These are phyloP conservation scores for Musca domestica DNA, from an alignment of 1,140 invertebrate genomes.

Conservation along the genomic window DNA sequence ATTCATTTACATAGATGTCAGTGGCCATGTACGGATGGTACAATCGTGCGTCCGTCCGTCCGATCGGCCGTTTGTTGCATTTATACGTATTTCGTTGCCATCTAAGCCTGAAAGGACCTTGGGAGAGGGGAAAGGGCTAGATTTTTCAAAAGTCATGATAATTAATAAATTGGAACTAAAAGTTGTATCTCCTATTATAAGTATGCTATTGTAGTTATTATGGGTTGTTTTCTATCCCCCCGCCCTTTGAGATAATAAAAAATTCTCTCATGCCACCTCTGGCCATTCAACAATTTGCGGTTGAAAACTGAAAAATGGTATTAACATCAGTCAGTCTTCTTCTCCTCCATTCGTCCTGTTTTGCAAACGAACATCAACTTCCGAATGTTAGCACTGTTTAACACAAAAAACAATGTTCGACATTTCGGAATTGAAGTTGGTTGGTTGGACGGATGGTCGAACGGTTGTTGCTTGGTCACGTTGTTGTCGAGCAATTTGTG, in stretches of 20 bases:
- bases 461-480: background rate
- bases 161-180: no score
- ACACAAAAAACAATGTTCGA: background rate
- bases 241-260: no score
- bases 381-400: background rate
- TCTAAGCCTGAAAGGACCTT: background rate
- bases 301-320: background rate
- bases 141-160: no score
- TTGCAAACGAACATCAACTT: background rate
- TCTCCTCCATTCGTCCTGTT: no score
- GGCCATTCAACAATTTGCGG: no score
- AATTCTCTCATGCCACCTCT: no score
- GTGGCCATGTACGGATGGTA: background rate
- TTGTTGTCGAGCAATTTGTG: background rate
- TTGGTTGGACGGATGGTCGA: background rate
- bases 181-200: no score
- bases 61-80: no score
- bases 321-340: constrained; percentile 2
- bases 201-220: no score
- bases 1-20: background rate
- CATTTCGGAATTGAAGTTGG: background rate
- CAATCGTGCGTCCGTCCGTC: background rate
- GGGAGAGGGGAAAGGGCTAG: background rate
- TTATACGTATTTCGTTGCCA: background rate
- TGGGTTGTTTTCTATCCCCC: no score